phyloP scores from a whole-genome alignment of 2,113 vertebrate genomes.

The Collichthys lucidus region DNA sequence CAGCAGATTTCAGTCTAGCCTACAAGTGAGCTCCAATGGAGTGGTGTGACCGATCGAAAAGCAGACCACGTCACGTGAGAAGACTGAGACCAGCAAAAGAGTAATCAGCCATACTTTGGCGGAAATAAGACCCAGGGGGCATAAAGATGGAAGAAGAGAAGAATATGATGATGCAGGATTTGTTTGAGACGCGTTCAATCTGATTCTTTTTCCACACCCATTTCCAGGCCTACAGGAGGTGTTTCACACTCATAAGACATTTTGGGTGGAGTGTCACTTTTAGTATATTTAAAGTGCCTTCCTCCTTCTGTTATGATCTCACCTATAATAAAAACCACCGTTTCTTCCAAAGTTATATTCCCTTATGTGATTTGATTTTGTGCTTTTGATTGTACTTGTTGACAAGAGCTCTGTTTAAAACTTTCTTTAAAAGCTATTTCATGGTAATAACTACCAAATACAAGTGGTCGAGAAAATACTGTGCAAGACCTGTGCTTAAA shows the following conservation, averaged over 20 bases:
- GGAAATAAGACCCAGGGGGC: neutral
- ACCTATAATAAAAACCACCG: constrained; percentile 27
- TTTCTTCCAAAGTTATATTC: constrained; percentile 41
- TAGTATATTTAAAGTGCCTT: constrained; percentile 72
- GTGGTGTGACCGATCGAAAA: constrained; percentile 5
- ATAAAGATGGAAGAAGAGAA: neutral
- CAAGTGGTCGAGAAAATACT: constrained; percentile 74
- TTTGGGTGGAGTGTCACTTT: constrained; percentile 33
- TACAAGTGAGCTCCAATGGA: neutral
- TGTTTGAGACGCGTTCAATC: neutral
- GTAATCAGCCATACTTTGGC: neutral
- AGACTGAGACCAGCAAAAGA: neutral
- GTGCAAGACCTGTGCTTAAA: constrained; percentile 78
- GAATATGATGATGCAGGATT: neutral
- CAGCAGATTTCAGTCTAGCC: neutral
- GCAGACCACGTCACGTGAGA: neutral
- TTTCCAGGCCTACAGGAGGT: constrained; percentile 3
- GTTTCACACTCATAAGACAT: constrained; percentile 26
- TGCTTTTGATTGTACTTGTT: constrained; percentile 60
- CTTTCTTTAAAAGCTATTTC: constrained; percentile 41
- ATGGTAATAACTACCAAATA: constrained; percentile 61
- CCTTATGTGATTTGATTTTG: constrained; percentile 62
- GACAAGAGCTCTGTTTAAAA: constrained; percentile 35
- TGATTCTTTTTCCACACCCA: constrained; percentile 1
- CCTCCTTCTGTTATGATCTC: constrained; percentile 51